Evolutionary conservation across 92 coral and sea anemone species (phyloP).

Genomic region (Hydrozoanthus gracilis): DNA sequence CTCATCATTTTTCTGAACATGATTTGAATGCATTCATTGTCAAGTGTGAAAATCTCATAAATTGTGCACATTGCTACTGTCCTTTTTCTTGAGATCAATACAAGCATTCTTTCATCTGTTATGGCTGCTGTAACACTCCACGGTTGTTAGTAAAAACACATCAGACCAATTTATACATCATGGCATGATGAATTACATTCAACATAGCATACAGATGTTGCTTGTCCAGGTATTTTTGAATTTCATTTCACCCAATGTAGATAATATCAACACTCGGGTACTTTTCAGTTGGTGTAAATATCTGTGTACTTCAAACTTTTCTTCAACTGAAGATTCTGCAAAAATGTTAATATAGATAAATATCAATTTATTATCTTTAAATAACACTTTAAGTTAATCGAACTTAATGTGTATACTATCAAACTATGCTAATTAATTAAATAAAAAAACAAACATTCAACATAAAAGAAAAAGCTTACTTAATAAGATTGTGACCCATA

Average conservation of each 20-base stretch:
- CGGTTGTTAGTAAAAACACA: neutral
- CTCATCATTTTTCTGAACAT: neutral
- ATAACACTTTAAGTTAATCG: neutral
- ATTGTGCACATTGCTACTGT: slow-evolving; percentile 1
- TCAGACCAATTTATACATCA: neutral
- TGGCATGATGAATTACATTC: neutral
- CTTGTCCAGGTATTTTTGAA: neutral
- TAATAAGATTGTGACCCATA: neutral
- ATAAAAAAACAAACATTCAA: neutral
- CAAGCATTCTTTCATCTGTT: slow-evolving; percentile 1
- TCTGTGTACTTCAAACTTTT: slow-evolving; percentile 1
- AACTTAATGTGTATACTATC: neutral
- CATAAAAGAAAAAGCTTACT: neutral
- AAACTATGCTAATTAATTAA: neutral
- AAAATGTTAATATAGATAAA: neutral
- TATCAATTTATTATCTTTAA: neutral
- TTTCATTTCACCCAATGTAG: slow-evolving; percentile 2
- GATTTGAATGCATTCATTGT: neutral
- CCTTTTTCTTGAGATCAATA: slow-evolving; percentile 3
- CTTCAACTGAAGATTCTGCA: slow-evolving; percentile 8
- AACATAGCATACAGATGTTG: slow-evolving; percentile 14
- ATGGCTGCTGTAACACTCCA: neutral
- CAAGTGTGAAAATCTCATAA: neutral
- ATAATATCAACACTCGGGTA: neutral
- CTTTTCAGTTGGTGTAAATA: slow-evolving; percentile 8